Evolutionary conservation across 2,797 vertebrate genomes (phyloP).

Genomic region (Lophotriccus pileatus): DNA sequence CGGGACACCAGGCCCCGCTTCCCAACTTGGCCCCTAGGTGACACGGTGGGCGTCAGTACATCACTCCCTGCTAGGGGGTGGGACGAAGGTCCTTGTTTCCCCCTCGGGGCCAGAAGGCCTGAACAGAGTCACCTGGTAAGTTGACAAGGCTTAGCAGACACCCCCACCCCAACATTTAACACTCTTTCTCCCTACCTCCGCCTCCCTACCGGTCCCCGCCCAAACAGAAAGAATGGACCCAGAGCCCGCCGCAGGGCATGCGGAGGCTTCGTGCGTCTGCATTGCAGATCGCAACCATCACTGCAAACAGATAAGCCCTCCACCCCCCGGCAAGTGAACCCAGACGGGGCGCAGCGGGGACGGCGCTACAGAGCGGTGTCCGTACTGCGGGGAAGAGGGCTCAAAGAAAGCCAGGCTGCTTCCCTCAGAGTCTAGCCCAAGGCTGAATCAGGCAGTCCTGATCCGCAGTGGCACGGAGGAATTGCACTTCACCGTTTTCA

Average conservation of each 20-base stretch:
- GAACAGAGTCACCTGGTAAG: background rate
- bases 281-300: background rate
- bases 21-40: background rate
- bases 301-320: background rate
- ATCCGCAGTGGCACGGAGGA: background rate
- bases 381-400: fast-evolving
- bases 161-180: background rate
- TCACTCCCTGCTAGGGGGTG: background rate
- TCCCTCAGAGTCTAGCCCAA: background rate
- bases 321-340: background rate
- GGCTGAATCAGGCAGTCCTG: background rate
- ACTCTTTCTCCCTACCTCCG: background rate
- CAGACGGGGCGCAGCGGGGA: fast-evolving
- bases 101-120: background rate
- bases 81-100: background rate
- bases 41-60: background rate
- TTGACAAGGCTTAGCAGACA: background rate
- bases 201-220: background rate
- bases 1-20: background rate
- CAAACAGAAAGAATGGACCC: background rate
- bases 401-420: background rate
- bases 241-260: background rate
- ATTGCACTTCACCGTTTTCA: background rate
- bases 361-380: fast-evolving
- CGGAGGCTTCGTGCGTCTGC: background rate